phyloP scores from a whole-genome alignment of 2,797 vertebrate species.

The Astyanax mexicanus region DNA sequence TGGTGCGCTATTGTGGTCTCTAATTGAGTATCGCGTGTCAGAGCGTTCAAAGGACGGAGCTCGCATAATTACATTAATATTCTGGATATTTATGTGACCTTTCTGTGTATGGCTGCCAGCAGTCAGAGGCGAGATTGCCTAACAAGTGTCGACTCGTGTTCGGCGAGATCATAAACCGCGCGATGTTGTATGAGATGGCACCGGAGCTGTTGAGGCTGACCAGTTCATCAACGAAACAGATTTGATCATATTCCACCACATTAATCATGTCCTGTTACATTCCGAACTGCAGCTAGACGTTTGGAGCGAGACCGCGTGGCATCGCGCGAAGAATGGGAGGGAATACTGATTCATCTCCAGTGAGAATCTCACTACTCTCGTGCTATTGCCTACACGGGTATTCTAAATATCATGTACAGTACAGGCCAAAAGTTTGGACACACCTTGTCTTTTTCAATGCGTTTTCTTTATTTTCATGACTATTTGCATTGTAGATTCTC shows the following conservation, averaged over 20 bases:
- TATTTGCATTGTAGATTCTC: no score
- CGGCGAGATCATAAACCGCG: constrained; percentile 60
- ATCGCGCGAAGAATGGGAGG: background rate
- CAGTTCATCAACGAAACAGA: constrained; percentile 53
- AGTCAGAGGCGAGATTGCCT: constrained; percentile 58
- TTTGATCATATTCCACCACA: constrained; percentile 61
- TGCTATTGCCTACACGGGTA: no score
- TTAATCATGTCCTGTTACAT: constrained; percentile 51
- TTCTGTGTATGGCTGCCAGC: constrained; percentile 61
- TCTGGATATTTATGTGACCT: constrained; percentile 74
- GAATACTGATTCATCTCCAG: constrained; percentile 17
- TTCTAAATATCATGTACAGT: no score
- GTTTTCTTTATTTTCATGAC: no score
- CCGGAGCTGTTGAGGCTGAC: constrained; percentile 24
- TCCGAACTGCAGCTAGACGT: constrained; percentile 22
- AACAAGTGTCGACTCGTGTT: constrained; percentile 73
- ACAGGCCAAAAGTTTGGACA: no score
- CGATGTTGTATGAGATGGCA: constrained; percentile 62
- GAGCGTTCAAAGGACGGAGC: constrained; percentile 57
- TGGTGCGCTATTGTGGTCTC: constrained; percentile 59
- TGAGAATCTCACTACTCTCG: constrained; percentile 6
- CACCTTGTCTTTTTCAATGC: no score
- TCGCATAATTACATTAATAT: constrained; percentile 78
- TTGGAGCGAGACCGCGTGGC: background rate
- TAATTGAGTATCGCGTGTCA: constrained; percentile 76